Base-by-base conservation (phyloP, 1,140 invertebrate species). In the Heliconius hermathena region DNA sequence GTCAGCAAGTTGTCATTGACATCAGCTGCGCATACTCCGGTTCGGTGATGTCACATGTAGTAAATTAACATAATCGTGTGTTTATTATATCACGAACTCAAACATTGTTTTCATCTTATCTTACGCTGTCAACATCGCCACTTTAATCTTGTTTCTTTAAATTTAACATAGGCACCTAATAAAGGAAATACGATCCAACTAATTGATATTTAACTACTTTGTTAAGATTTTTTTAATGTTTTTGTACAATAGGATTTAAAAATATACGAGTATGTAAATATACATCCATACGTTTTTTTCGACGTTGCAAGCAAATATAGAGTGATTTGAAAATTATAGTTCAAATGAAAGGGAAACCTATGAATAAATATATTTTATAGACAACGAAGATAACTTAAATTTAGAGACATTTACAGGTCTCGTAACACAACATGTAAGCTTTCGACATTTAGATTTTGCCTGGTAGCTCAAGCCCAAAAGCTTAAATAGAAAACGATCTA, bases 11-110 rank as follows among this genome's bases (percentile, higher is more conserved):
- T 80, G 79, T 75, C 80, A 80, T 86, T 84, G 84, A 83, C 60
- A 75, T 81, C 73, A 84, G 60, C 74, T 52, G 26, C 41, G 38
- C 72, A 52, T 74, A 72, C 76, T 81, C 71, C 60, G 77, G 74
- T 90, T 74, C 60, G 77, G 76, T 91, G 90, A 90, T 89, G 88
- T 91, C 90, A 92, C 80, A 72, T 57, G 83, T 87, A 89, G 86
- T 93, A 91, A 89, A 90, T 93, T 89, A 91, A 85, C 89, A 86
- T 88, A 88, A 86, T 86, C 85, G 78, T 84, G 81, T 84, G 80
- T 83, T 82, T 79, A 77, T 84, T 84, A 83, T 83, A 83, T 81
- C 85, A 83, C 82, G 82, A 87, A 83, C 75, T 84, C 77, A 88
- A 84, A 84, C 78, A 83, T 73, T 73, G 57, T 77, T 74, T 76